These are phyloP conservation scores for Dascyllus trimaculatus DNA, from an alignment of 2,113 vertebrate species.

Conservation along the genomic window DNA sequence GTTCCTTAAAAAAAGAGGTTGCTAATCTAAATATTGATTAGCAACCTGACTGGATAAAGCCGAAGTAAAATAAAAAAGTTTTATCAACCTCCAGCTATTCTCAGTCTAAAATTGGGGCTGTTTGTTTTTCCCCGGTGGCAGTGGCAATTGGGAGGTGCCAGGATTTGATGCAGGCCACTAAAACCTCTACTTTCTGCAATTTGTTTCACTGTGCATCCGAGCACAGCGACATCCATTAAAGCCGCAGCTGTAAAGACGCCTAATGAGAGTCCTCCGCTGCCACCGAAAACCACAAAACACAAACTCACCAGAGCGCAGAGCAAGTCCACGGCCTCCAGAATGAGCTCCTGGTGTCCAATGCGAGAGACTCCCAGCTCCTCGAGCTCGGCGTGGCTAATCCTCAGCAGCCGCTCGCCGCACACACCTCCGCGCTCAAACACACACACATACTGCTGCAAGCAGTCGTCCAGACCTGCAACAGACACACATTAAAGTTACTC, in stretches of 20 bases:
- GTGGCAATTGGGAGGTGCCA: not conserved
- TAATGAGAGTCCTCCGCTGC: constrained; percentile 16
- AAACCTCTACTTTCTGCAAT: constrained; percentile 4
- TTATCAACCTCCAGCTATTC: too few species aligned
- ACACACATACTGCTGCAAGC: constrained; percentile 96
- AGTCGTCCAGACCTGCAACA: constrained; percentile 93
- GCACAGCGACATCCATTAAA: constrained; percentile 14
- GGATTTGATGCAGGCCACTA: not conserved
- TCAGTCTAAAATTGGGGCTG: not conserved
- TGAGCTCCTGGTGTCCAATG: constrained; percentile 97
- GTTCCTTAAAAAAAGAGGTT: too few species aligned
- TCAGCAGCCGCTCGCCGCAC: constrained; percentile 93
- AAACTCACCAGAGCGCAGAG: constrained; percentile 94
- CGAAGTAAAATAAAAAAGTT: too few species aligned
- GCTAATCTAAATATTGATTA: too few species aligned
- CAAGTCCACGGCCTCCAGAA: constrained; percentile 96
- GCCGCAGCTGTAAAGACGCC: constrained; percentile 4
- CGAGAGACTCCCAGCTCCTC: constrained; percentile 97
- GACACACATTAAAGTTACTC: constrained; percentile 36
- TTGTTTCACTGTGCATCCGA: not conserved
- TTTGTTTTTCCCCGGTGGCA: not conserved
- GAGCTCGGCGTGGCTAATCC: constrained; percentile 96
- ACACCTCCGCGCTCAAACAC: constrained; percentile 97
- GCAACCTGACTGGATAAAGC: too few species aligned
- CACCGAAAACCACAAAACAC: not conserved